Evolutionary conservation across 2,888 invertebrate species (phyloP), one percentile per base, ranked within the genome.

Genomic region (Melitaea athalia): DNA sequence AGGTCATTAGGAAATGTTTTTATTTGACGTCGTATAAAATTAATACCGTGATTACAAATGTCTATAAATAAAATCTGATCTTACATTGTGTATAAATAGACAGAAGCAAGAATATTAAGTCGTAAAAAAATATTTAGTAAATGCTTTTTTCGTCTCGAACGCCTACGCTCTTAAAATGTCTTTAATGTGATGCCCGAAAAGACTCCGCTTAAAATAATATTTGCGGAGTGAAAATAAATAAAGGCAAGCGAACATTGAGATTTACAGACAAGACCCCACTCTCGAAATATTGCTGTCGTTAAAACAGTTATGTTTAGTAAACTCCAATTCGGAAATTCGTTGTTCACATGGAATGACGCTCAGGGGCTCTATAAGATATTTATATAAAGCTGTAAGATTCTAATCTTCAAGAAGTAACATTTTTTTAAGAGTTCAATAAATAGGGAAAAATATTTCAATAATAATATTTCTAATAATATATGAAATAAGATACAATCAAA

Each of bases 121-220:
- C 53, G 33, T 55, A 33, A 55, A 31, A 31, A 55, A 33, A 14
- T 55, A 55, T 55, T 55, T 55, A 5, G 5, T 12, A 12, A 52
- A 52, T 12, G 52, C 33, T 33, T 33, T 24, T 33, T 24, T 33
- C 52, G n/a, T 31, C 53, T 31, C 33, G 33, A 14, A 55, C 31
- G 53, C 53, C 14, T 52, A 12, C 12, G 24, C 53, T 55, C 33
- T 55, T 7, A 5, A 55, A 33, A 55, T 55, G 33, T 7, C 53
- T 60, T 60, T 61, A 66, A 61, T 61, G 55, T 47, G 47, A 38
- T 52, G 50, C 50, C 60, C 31, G 43, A 52, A 67, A 59, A 53
- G 55, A 70, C 52, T 24, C 45, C 52, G 60, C 61, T 70, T 57
- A 45, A 68, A 52, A 64, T 45, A 63, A 65, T 65, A 68, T 71